These are phyloP conservation scores for Drosophila paranaensis DNA, from an alignment of 2,888 invertebrate species.

Conservation along the genomic window DNA sequence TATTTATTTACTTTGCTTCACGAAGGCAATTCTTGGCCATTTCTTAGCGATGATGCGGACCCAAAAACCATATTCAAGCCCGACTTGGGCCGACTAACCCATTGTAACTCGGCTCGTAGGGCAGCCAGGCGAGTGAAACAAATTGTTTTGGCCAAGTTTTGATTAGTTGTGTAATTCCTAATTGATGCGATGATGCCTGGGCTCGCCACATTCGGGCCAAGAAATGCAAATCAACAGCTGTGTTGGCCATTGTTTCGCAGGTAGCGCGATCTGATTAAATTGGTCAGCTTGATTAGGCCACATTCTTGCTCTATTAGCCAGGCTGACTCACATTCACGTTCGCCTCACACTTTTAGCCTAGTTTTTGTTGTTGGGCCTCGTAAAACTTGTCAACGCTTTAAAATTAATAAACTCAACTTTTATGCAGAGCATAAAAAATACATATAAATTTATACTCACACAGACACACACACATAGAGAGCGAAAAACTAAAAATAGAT, in stretches of 20 bases:
- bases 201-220: neutral
- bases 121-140: constrained; percentile 6
- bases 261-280: constrained; percentile 6
- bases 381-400: constrained; percentile 79
- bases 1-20: constrained; percentile 27
- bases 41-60: constrained; percentile 12
- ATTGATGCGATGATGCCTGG: neutral
- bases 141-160: constrained; percentile 14
- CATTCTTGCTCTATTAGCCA: constrained; percentile 42
- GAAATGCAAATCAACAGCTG: constrained; percentile 39
- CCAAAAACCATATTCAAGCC: constrained; percentile 11
- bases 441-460: constrained; percentile 11
- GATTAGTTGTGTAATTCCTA: neutral
- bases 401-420: constrained; percentile 76
- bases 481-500: constrained; percentile 64
- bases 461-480: neutral
- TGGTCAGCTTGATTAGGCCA: constrained; percentile 22
- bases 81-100: constrained; percentile 14
- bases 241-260: constrained; percentile 33
- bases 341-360: constrained; percentile 73
- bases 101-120: constrained; percentile 35
- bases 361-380: constrained; percentile 62
- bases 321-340: constrained; percentile 39
- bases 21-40: constrained; percentile 2
- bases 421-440: constrained; percentile 44